Evolutionary conservation across 2,113 vertebrate genomes (phyloP).

Genomic region (Catharus minimus): DNA sequence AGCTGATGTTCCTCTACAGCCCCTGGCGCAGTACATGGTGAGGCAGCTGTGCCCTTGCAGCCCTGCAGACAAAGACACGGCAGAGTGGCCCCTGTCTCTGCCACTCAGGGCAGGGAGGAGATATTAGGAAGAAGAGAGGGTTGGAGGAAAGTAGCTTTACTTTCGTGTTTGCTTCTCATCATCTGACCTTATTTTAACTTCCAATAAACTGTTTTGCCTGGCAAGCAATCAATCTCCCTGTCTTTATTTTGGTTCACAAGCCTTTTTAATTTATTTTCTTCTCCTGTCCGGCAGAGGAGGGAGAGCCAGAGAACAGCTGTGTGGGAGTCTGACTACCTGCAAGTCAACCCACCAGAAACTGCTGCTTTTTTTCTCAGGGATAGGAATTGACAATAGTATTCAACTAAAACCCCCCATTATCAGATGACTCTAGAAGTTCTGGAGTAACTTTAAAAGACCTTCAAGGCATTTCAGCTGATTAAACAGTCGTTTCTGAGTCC

Average conservation of each 20-base stretch:
- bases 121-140: background rate
- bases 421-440: background rate
- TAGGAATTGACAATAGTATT: background rate
- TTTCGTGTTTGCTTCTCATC: background rate
- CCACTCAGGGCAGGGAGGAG: accelerated
- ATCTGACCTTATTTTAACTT: background rate
- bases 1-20: background rate
- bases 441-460: background rate
- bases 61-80: background rate
- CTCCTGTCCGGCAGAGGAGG: background rate
- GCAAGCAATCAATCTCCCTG: background rate
- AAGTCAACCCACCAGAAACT: background rate
- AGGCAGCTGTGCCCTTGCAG: background rate
- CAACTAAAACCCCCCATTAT: background rate
- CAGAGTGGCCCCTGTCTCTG: background rate
- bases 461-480: background rate
- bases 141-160: background rate
- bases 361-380: background rate
- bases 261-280: background rate
- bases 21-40: accelerated
- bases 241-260: background rate
- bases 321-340: background rate
- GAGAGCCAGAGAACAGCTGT: background rate
- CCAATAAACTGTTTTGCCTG: background rate
- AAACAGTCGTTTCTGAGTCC: background rate